phyloP scores from a whole-genome alignment of 2,113 vertebrate genomes.

The Erpornis zantholeuca region DNA sequence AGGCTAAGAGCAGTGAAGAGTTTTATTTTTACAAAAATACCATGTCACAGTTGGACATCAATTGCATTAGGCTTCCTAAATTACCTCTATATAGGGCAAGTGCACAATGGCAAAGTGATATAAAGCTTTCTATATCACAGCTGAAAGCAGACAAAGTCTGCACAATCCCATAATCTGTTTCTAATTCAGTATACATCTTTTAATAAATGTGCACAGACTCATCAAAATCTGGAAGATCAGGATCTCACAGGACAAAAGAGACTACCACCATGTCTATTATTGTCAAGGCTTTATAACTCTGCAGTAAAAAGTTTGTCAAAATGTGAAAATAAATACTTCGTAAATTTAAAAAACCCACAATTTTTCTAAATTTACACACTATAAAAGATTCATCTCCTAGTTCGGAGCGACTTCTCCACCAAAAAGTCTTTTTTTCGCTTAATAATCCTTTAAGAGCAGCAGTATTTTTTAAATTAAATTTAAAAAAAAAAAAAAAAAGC shows the following conservation, averaged over 20 bases:
- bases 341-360: neutral
- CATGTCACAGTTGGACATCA: neutral
- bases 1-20: neutral
- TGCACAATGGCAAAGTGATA: neutral
- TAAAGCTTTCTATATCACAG: neutral
- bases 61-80: neutral
- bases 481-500: no score
- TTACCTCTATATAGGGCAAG: neutral
- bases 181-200: neutral
- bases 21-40: neutral
- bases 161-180: constrained; percentile 27
- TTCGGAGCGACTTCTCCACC: neutral
- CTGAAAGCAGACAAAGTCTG: neutral
- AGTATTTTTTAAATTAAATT: neutral
- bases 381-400: neutral
- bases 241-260: neutral
- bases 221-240: neutral
- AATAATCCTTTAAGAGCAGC: neutral
- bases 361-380: neutral
- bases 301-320: neutral
- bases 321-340: neutral
- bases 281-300: neutral
- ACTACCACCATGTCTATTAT: neutral
- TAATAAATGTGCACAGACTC: neutral
- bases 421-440: neutral